A percentile compares a stretch with the other conserved stretches of the same genome.
phyloP scores from a whole-genome alignment of 2,113 vertebrate species.

The Oryzias celebensis region DNA sequence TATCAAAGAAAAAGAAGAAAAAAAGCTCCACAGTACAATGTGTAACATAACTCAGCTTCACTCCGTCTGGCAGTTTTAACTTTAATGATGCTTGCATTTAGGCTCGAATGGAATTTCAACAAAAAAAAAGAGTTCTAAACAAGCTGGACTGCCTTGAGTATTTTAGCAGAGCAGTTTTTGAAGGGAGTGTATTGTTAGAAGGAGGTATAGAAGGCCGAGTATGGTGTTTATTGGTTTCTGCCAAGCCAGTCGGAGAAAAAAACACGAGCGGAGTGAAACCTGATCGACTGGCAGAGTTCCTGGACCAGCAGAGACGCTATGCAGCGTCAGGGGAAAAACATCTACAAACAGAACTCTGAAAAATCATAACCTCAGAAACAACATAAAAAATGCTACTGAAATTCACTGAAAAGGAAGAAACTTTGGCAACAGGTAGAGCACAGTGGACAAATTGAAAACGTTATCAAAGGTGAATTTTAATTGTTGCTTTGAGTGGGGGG shows the following conservation, averaged over 20 bases:
- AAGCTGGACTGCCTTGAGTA: constrained; percentile 33
- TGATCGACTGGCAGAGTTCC: constrained; percentile 62
- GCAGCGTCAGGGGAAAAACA: constrained; percentile 52
- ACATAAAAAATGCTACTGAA: constrained; percentile 27
- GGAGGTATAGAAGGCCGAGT: constrained; percentile 53
- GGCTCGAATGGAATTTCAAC: constrained; percentile 62
- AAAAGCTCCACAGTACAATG: constrained; percentile 46
- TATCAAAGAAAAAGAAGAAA: constrained; percentile 58
- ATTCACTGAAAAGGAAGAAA: neutral
- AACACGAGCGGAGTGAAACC: constrained; percentile 71
- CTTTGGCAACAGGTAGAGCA: neutral
- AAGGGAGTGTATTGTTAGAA: constrained; percentile 19
- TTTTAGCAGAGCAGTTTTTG: constrained; percentile 44
- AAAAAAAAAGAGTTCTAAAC: constrained; percentile 7
- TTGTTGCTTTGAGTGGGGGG: constrained; percentile 35
- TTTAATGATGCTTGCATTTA: constrained; percentile 33
- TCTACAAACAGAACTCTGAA: constrained; percentile 61
- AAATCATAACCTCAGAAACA: constrained; percentile 51
- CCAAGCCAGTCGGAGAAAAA: constrained; percentile 66
- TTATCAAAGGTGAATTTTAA: constrained; percentile 32
- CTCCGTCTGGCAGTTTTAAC: constrained; percentile 36
- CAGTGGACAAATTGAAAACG: constrained; percentile 16
- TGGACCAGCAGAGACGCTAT: constrained; percentile 32
- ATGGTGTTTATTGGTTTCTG: constrained; percentile 76
- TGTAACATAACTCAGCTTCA: constrained; percentile 42